A percentile compares a stretch with the other conserved stretches of the same genome.
phyloP scores from a whole-genome alignment of 2,113 vertebrate genomes.

The Ahaetulla prasina region DNA sequence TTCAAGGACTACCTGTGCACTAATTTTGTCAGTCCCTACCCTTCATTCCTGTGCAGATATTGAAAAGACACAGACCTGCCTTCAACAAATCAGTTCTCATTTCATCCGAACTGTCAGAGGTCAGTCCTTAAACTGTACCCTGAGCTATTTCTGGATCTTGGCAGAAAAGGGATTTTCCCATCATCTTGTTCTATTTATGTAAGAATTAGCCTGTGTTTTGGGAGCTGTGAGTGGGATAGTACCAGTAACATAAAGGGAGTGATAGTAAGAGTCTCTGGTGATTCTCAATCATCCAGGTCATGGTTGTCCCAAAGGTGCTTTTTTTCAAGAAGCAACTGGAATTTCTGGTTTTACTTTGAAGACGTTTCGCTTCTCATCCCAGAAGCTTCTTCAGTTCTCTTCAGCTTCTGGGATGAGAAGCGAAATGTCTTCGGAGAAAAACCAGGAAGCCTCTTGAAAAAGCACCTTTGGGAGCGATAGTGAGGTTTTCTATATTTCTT shows the following conservation, averaged over 20 bases:
- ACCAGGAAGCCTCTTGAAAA: too few relatives aligned
- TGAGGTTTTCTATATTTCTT: neutral
- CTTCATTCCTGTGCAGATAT: neutral
- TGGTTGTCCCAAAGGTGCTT: too few relatives aligned
- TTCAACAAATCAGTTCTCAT: neutral
- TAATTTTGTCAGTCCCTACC: neutral
- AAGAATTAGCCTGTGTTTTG: neutral
- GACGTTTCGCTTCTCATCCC: too few relatives aligned
- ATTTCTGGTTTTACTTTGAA: too few relatives aligned
- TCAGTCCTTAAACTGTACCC: neutral
- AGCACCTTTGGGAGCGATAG: neutral
- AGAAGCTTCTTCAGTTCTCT: too few relatives aligned
- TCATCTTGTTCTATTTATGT: neutral
- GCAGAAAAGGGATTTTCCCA: neutral
- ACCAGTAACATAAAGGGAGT: neutral
- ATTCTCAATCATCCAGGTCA: too few relatives aligned
- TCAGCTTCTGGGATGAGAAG: too few relatives aligned
- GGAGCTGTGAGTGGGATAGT: neutral
- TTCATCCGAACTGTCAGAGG: neutral
- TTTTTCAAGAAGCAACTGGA: too few relatives aligned
- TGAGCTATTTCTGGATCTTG: neutral
- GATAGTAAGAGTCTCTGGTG: neutral
- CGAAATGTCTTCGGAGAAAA: too few relatives aligned
- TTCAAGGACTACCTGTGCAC: neutral
- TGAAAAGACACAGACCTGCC: neutral